Percentiles rank a stretch among this genome's conserved stretches.
Evolutionary conservation across 2,888 invertebrate genomes (phyloP).

Genomic region (Torymus texanus): DNA sequence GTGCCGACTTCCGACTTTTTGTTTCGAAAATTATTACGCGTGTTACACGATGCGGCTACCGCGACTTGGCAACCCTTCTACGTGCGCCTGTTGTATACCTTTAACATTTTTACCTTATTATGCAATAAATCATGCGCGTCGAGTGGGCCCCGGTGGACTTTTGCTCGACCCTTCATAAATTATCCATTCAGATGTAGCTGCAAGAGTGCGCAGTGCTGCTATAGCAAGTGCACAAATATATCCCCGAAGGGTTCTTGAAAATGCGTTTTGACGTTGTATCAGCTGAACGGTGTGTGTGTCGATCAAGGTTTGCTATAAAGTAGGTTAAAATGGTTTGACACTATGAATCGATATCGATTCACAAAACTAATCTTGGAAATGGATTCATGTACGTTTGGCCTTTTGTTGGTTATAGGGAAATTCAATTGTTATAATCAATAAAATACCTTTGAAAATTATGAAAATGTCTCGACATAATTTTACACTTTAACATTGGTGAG

Average conservation of each 20-base stretch:
- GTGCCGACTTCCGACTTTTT: conserved; percentile 55
- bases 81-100: not conserved
- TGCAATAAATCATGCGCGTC: conserved; percentile 47
- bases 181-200: conserved; percentile 32
- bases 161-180: conserved; percentile 48
- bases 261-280: conserved; percentile 17
- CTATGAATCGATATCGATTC: no score
- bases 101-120: conserved; percentile 27
- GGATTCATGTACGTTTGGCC: no score
- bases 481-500: no score
- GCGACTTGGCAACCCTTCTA: conserved; percentile 15
- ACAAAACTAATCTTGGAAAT: no score
- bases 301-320: no score
- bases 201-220: not conserved
- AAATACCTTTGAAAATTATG: no score
- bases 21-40: conserved; percentile 40
- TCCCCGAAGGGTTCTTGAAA: conserved; percentile 35
- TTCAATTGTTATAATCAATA: no score
- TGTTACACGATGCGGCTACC: not conserved
- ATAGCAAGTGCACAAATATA: conserved; percentile 35
- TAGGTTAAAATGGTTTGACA: no score
- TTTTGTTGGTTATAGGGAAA: no score
- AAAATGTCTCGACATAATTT: no score
- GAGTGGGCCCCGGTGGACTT: not conserved
- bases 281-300: not conserved